Evolutionary conservation across 92 coral and sea anemone genomes (phyloP).

Genomic region (Porites evermanni): DNA sequence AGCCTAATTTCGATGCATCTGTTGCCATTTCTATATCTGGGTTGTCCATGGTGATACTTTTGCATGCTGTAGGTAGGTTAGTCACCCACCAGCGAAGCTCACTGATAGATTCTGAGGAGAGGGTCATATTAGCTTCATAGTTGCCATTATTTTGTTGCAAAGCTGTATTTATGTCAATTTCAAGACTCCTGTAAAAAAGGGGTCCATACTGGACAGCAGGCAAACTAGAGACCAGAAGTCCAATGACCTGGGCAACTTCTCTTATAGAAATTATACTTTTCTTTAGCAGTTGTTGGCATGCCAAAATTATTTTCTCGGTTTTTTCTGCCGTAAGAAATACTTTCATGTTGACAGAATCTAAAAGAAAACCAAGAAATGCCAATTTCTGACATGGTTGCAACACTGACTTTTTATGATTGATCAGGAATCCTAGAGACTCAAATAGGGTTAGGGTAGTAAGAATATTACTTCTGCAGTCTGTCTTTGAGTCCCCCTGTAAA

Average conservation of each 20-base stretch:
- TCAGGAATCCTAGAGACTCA: slow-evolving; percentile 41
- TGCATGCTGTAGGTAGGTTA: slow-evolving; percentile 40
- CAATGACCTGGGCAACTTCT: slow-evolving; percentile 50
- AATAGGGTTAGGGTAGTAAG: slow-evolving; percentile 34
- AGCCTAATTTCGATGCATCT: slow-evolving; percentile 40
- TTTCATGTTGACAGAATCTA: slow-evolving; percentile 45
- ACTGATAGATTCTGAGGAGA: slow-evolving; percentile 30
- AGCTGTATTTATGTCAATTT: slow-evolving; percentile 52
- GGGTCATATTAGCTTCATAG: slow-evolving; percentile 48
- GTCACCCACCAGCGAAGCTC: slow-evolving; percentile 60
- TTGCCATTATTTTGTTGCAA: slow-evolving; percentile 56
- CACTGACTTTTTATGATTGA: slow-evolving; percentile 33
- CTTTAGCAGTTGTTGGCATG: slow-evolving; percentile 34
- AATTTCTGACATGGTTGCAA: slow-evolving; percentile 43
- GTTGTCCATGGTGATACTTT: slow-evolving; percentile 25
- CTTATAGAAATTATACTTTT: slow-evolving; percentile 15
- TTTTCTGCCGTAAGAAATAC: slow-evolving; percentile 50
- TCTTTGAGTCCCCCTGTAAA: slow-evolving; percentile 49
- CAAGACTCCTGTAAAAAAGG: slow-evolving; percentile 46
- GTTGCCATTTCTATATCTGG: slow-evolving; percentile 45
- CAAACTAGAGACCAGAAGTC: slow-evolving; percentile 49
- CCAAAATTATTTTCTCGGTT: slow-evolving; percentile 22
- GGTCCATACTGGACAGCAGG: slow-evolving; percentile 71
- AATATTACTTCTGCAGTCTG: slow-evolving; percentile 40
- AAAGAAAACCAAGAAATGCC: slow-evolving; percentile 39